These are phyloP conservation scores for Lasioglossum pauxillum DNA, from an alignment of 2,888 invertebrate genomes.

Conservation along the genomic window DNA sequence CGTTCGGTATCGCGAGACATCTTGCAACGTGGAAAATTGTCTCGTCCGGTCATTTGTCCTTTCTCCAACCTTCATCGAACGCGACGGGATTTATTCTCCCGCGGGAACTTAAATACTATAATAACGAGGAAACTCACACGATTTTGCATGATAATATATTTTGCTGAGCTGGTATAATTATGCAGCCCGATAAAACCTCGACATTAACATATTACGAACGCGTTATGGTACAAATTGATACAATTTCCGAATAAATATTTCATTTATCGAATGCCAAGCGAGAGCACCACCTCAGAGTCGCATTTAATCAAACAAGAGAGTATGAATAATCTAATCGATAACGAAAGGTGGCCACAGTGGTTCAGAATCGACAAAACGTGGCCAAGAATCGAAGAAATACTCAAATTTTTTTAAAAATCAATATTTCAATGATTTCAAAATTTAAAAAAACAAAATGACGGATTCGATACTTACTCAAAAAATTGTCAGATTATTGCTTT, in stretches of 20 bases:
- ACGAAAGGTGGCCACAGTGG: too few relatives aligned
- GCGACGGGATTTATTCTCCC: not conserved
- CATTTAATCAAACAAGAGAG: too few relatives aligned
- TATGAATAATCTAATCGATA: too few relatives aligned
- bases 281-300: not conserved
- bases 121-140: not conserved
- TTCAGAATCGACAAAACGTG: too few relatives aligned
- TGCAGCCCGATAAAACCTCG: not conserved
- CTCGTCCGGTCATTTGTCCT: not conserved
- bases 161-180: not conserved
- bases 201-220: not conserved
- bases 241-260: not conserved
- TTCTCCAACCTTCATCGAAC: not conserved
- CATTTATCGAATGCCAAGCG: not conserved
- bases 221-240: not conserved
- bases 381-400: too few relatives aligned
- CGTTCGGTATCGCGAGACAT: not conserved
- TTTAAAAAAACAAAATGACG: too few relatives aligned
- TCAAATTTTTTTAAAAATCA: too few relatives aligned
- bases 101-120: not conserved
- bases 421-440: too few relatives aligned
- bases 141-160: not conserved
- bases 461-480: too few relatives aligned
- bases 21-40: not conserved
- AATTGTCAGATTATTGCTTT: too few relatives aligned